Percentiles rank a stretch among this genome's conserved stretches.
Conservation (phyloP, 2,113 vertebrate species). For the Archilochus colubris region DNA sequence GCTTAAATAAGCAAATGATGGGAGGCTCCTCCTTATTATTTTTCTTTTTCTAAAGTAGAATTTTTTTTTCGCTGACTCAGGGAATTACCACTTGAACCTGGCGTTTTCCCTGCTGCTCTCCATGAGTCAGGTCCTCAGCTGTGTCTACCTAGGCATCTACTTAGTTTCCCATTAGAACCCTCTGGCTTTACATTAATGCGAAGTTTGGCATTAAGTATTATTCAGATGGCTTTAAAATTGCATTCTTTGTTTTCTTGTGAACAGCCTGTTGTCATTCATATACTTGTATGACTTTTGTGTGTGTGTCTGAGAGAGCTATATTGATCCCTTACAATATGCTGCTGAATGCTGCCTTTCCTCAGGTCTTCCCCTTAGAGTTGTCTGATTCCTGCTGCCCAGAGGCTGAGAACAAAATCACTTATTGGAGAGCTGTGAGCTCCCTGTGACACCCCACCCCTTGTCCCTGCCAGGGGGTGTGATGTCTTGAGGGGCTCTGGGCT, state of each 20-base stretch:
- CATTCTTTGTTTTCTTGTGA: neutral
- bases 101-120: too few species aligned
- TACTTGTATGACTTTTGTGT: neutral
- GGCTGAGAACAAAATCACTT: accelerated
- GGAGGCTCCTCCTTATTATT: too few species aligned
- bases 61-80: too few species aligned
- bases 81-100: too few species aligned
- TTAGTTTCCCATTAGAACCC: neutral
- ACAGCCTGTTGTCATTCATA: neutral
- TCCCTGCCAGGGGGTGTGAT: accelerated
- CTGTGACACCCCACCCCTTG: neutral
- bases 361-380: neutral
- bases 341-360: neutral
- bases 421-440: accelerated
- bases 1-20: too few species aligned
- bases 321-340: neutral
- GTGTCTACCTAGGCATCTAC: neutral
- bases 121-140: neutral
- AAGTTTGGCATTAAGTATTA: neutral
- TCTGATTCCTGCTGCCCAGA: neutral
- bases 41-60: too few species aligned
- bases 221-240: neutral
- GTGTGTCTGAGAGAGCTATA: neutral
- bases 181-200: neutral
- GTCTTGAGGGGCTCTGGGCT: neutral